Conservation (phyloP, 2,797 vertebrate genomes). For the Periophthalmus magnuspinnatus region DNA sequence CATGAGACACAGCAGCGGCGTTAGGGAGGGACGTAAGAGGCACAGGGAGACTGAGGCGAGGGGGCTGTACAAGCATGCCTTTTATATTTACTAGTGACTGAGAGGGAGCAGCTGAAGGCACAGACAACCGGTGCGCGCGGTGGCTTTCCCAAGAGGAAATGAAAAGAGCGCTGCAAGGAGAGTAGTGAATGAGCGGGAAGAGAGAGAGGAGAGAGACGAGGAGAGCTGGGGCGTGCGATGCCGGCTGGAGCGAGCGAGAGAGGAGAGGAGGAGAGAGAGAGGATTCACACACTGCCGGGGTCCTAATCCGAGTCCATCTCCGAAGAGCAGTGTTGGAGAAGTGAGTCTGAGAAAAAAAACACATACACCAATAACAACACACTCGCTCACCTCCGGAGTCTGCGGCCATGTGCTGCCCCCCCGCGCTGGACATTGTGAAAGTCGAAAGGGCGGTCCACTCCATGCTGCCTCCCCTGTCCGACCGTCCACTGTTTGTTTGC, state of each 20-base stretch:
- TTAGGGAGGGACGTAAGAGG: conserved; percentile 66
- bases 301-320: conserved; percentile 77
- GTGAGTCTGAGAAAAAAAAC: conserved; percentile 70
- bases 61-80: conserved; percentile 83
- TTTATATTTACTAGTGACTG: conserved; percentile 85
- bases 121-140: conserved; percentile 77
- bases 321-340: conserved; percentile 73
- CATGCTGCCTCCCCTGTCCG: conserved; percentile 56
- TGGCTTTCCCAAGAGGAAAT: conserved; percentile 82
- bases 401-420: conserved; percentile 62
- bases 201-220: conserved; percentile 55
- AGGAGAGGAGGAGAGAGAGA: conserved; percentile 38
- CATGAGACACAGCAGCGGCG: conserved; percentile 66
- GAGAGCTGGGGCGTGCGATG: conserved; percentile 32
- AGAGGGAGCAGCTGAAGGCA: conserved; percentile 73
- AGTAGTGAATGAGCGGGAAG: conserved; percentile 74
- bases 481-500: conserved; percentile 69
- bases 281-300: conserved; percentile 74
- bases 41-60: conserved; percentile 72
- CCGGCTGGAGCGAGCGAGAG: conserved; percentile 50
- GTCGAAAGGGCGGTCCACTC: conserved; percentile 44
- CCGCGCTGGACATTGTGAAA: conserved; percentile 64
- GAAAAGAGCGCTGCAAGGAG: conserved; percentile 78
- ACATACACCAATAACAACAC: conserved; percentile 35
- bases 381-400: conserved; percentile 44